Evolutionary conservation across 2,797 vertebrate genomes (phyloP).

Genomic region (Cyclura pinguis): DNA sequence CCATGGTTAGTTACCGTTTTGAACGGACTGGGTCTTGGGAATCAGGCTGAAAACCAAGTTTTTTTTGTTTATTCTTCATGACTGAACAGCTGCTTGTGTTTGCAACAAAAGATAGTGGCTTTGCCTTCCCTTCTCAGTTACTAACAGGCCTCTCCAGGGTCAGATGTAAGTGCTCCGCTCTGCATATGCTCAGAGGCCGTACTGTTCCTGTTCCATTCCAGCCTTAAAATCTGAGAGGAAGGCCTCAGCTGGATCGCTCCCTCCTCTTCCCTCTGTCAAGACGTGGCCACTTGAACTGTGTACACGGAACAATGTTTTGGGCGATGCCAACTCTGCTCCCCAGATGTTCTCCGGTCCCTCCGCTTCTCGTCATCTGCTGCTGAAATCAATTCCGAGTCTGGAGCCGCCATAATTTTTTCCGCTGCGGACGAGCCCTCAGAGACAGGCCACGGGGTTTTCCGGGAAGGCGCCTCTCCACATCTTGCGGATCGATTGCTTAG

Average conservation of each 20-base stretch:
- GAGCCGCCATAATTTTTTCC: not conserved
- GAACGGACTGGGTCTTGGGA: no score
- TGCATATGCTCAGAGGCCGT: not conserved
- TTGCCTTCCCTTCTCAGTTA: not conserved
- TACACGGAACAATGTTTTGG: not conserved
- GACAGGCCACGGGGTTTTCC: not conserved
- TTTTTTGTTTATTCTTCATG: not conserved
- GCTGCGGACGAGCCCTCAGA: not conserved
- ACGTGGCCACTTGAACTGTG: not conserved
- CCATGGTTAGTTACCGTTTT: no score
- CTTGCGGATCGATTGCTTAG: no score
- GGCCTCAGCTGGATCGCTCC: not conserved
- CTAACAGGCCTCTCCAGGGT: no score
- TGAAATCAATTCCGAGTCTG: not conserved
- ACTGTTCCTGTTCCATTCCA: not conserved
- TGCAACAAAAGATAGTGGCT: not conserved
- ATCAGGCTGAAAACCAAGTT: no score
- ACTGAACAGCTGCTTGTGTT: not conserved
- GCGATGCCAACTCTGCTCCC: slow-evolving; percentile 11
- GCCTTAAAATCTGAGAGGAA: not conserved
- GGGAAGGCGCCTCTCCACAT: not conserved
- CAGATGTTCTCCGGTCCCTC: slow-evolving; percentile 16
- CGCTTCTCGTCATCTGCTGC: not conserved
- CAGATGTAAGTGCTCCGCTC: not conserved
- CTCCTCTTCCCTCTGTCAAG: no score